phyloP scores from a whole-genome alignment of 2,888 invertebrate genomes.

The Eupithecia centaureata region DNA sequence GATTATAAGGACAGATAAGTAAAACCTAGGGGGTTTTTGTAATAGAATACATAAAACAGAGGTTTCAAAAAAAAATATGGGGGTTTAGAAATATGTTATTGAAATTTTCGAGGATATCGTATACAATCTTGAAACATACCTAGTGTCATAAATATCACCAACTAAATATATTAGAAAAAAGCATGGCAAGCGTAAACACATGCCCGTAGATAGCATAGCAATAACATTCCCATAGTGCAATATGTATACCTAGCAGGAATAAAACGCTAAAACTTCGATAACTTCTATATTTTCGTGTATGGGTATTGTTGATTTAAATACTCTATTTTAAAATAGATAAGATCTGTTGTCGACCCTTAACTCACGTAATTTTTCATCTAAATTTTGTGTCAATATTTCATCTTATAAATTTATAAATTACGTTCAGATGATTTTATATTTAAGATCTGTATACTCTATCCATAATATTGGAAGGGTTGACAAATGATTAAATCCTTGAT shows the following conservation, averaged over 20 bases:
- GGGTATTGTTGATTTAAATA: neutral
- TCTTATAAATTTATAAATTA: no score
- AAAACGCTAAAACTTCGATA: slow-evolving; percentile 6
- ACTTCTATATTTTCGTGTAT: neutral
- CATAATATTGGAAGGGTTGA: neutral
- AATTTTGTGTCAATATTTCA: no score
- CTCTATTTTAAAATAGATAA: neutral
- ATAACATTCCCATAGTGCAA: slow-evolving; percentile 32
- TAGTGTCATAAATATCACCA: neutral
- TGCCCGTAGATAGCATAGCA: slow-evolving; percentile 19
- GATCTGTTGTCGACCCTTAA: neutral
- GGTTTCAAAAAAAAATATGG: no score
- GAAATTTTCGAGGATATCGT: neutral
- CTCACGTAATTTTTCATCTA: no score
- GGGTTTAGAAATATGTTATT: no score
- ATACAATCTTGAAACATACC: neutral
- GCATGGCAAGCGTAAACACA: slow-evolving; percentile 24
- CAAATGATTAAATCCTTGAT: slow-evolving; percentile 25
- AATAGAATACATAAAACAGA: no score
- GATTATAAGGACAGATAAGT: no score
- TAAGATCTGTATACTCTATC: no score
- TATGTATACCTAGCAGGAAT: slow-evolving; percentile 22
- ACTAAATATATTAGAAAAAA: slow-evolving; percentile 21
- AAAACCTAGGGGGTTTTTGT: no score
- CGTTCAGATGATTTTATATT: no score